Percentiles rank a stretch among this genome's conserved stretches.
Conservation (phyloP, 2,113 vertebrate species). For the Mystacornis crossleyi region DNA sequence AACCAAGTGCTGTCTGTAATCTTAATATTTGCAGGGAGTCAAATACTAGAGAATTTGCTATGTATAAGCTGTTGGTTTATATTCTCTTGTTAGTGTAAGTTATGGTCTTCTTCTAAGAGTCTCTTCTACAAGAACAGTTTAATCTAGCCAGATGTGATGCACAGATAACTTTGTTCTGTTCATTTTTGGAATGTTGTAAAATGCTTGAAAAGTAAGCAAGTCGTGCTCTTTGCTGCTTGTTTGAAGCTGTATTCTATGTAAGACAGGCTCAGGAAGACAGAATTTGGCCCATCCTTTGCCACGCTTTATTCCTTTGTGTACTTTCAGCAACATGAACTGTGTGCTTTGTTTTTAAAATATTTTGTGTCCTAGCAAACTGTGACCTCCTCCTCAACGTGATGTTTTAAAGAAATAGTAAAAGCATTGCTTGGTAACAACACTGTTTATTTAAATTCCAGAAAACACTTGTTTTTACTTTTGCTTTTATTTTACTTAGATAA, state of each 20-base stretch:
- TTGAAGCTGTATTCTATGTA: not conserved
- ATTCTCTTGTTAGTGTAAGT: not conserved
- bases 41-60: not conserved
- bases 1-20: not conserved
- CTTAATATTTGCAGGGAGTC: not conserved
- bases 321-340: not conserved
- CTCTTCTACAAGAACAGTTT: not conserved
- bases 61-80: not conserved
- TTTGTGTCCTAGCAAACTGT: slow-evolving; percentile 19
- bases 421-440: not conserved
- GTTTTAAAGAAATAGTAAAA: slow-evolving; percentile 16
- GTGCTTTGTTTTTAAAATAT: slow-evolving; percentile 34
- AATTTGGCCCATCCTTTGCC: not conserved
- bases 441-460: slow-evolving; percentile 11
- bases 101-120: not conserved
- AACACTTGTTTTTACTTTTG: not conserved
- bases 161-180: slow-evolving; percentile 4
- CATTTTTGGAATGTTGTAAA: not conserved
- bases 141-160: not conserved
- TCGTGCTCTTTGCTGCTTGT: not conserved
- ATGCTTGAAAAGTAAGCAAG: not conserved
- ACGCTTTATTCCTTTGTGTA: slow-evolving; percentile 1
- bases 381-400: not conserved
- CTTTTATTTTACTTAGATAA: not conserved
- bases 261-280: not conserved